Evolutionary conservation across 2,888 invertebrate species (phyloP), one percentile per base, ranked within the genome.

Genomic region (Imbricaverruca yamaguchii): DNA sequence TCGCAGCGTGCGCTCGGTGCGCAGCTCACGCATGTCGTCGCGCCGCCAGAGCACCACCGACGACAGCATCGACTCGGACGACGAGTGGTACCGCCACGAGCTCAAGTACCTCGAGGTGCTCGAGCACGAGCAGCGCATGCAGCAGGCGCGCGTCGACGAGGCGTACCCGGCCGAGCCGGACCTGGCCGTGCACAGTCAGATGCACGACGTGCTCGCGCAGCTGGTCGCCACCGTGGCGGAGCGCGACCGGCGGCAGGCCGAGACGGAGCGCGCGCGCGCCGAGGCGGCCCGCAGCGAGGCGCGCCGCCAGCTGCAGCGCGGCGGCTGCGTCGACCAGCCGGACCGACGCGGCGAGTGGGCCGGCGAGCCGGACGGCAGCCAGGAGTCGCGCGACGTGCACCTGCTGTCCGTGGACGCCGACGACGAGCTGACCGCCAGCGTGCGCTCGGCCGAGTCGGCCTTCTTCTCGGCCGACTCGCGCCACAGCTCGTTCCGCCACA

Each of bases 1-100:
- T 85, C 90, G 92, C 84, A 95, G 95, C 86, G 95, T 94, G 6
- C 93, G 95, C 88, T 95, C 95, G 0, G 94, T 93, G 90, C 90
- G 95, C 84, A 95, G 95, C 0, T 95, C 95, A 0, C 89, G 93
- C 84, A 93, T 93, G 1, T 95, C 95, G 3, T 95, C 95, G 0
- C 90, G 95, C 84, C 90, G 95, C 80, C 95, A 96, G 88, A 95
- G 95, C 86, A 84, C 95, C 0, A 95, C 95, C 0, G 96, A 96
- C 88, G 95, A 95, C 85, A 94, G 94, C 85, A 95, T 96, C 82
- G 96, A 96, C 87, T 94, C 94, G 56, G 96, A 96, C 88, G 96
- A 96, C 86, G 95, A 96, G 87, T 96, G 95, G 93, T 96, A 95
- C 85, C 94, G 94, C 85, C 95, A 96, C 86, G 95, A 96, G 86